These are phyloP conservation scores for Cercopithecus mitis DNA, from an alignment of 2,797 vertebrate genomes.

Conservation along the genomic window DNA sequence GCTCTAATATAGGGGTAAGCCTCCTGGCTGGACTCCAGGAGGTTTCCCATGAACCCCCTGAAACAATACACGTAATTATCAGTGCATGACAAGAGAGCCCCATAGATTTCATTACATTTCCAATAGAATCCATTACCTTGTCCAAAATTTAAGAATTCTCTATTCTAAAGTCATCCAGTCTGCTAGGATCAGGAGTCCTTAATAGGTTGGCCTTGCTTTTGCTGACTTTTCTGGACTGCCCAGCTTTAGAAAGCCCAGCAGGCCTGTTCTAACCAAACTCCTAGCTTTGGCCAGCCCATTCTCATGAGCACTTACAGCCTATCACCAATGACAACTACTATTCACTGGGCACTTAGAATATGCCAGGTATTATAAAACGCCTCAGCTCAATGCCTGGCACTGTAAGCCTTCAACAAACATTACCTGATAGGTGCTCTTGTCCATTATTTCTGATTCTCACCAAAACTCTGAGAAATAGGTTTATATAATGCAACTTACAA, in stretches of 20 bases:
- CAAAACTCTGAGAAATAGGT: background rate
- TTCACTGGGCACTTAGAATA: background rate
- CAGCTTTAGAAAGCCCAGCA: background rate
- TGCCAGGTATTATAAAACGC: background rate
- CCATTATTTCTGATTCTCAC: background rate
- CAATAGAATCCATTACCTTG: background rate
- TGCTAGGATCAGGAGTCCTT: background rate
- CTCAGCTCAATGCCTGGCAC: background rate
- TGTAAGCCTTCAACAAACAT: background rate
- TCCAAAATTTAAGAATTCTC: background rate
- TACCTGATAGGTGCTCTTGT: background rate
- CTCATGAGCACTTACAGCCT: background rate
- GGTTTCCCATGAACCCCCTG: background rate
- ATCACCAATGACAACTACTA: background rate
- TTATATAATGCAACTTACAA: slow-evolving; percentile 10
- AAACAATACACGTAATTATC: background rate
- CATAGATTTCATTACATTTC: background rate
- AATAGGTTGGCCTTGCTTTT: background rate
- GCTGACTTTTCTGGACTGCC: background rate
- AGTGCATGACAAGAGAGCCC: background rate
- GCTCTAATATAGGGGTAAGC: background rate
- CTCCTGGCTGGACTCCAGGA: background rate
- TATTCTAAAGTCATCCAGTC: background rate
- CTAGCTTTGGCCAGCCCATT: background rate
- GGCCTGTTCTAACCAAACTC: background rate